Evolutionary conservation across 2,797 vertebrate genomes (phyloP).

Genomic region (Gallinago nigripennis): DNA sequence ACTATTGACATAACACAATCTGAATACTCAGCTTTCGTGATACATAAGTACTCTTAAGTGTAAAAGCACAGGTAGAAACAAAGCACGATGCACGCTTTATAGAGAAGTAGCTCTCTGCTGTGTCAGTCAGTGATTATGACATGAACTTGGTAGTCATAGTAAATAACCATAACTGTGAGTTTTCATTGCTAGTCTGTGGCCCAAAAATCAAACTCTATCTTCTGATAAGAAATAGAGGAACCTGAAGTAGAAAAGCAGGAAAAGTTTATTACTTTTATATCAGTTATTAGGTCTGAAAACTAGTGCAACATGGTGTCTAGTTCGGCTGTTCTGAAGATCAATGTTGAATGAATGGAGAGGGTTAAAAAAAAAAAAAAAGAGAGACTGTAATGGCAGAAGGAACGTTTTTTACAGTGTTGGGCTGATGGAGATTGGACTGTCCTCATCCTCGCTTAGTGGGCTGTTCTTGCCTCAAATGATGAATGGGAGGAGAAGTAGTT

Average conservation of each 20-base stretch:
- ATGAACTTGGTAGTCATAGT: background rate
- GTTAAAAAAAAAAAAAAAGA: background rate
- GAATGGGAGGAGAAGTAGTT: background rate
- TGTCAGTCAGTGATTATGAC: background rate
- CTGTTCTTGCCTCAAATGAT: background rate
- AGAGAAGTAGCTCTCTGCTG: background rate
- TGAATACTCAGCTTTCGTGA: background rate
- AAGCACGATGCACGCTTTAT: background rate
- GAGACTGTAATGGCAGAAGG: background rate
- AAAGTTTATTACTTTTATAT: background rate
- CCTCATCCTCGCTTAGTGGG: background rate
- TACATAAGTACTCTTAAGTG: background rate
- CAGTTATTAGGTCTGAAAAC: background rate
- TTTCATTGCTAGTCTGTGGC: background rate
- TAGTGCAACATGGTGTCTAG: background rate
- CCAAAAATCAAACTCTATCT: background rate
- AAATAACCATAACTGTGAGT: background rate
- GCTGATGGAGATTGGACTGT: accelerated
- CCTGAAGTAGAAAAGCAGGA: background rate
- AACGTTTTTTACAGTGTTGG: background rate
- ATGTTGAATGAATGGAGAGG: background rate
- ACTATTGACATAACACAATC: background rate
- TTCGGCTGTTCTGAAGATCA: background rate
- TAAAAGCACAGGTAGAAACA: background rate
- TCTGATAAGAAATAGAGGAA: background rate